Conservation (phyloP, 2,797 vertebrate species). For the Fringilla coelebs region DNA sequence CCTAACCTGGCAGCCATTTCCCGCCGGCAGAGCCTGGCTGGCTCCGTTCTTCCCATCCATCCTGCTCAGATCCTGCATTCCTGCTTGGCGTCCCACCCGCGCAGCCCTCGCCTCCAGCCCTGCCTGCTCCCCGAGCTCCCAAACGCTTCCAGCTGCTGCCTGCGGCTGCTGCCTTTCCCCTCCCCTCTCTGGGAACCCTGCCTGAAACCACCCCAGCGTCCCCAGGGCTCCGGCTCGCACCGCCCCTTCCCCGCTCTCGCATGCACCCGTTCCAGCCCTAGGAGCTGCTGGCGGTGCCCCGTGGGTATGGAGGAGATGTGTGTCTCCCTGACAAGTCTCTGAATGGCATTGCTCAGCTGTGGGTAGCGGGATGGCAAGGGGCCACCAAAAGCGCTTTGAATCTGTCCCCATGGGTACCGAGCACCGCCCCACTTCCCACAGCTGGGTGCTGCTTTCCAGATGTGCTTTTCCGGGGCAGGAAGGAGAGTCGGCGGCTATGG, state of each 20-base stretch:
- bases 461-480: neutral
- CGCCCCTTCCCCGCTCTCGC: neutral
- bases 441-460: neutral
- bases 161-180: neutral
- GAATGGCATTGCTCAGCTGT: neutral
- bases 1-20: neutral
- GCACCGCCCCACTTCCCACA: neutral
- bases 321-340: neutral
- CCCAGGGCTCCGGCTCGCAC: neutral
- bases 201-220: neutral
- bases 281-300: neutral
- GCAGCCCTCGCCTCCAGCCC: neutral
- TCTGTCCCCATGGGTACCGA: neutral
- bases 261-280: neutral
- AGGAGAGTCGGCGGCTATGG: neutral
- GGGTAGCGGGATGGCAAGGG: neutral
- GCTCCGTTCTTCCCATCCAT: neutral
- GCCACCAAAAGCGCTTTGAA: neutral
- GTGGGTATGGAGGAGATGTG: neutral
- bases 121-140: neutral
- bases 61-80: neutral
- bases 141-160: constrained; percentile 34
- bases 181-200: neutral
- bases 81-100: neutral
- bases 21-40: neutral